Percentiles rank a stretch among this genome's conserved stretches.
These are phyloP conservation scores for Nymphicus hollandicus DNA, from an alignment of 2,113 vertebrate species.

Conservation along the genomic window DNA sequence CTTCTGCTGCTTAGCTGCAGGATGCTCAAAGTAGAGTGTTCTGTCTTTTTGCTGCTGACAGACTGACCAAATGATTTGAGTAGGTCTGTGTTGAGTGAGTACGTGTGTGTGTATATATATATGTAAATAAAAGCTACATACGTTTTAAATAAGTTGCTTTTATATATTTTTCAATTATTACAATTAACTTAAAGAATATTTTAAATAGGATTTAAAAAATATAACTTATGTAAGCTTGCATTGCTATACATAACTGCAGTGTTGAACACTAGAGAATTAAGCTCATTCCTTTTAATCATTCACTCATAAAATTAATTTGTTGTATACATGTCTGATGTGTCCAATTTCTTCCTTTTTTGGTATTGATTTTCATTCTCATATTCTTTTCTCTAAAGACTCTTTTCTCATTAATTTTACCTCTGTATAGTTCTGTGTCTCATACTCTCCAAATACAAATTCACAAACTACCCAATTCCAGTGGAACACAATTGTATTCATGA, in stretches of 20 bases:
- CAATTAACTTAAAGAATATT: neutral
- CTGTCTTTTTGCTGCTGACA: neutral
- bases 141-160: neutral
- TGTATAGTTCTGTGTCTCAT: neutral
- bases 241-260: neutral
- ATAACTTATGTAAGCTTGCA: neutral
- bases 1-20: neutral
- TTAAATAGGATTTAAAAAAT: neutral
- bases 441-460: neutral
- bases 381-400: neutral
- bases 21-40: neutral
- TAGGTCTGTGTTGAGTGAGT: neutral
- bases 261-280: neutral
- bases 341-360: neutral
- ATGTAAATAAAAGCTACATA: neutral
- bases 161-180: neutral
- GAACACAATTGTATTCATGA: neutral
- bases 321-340: neutral
- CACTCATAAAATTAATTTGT: neutral
- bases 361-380: neutral
- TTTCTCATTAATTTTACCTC: neutral
- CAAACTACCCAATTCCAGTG: neutral
- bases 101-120: fast-evolving
- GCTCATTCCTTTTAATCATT: neutral
- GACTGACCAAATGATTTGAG: neutral